phyloP scores from a whole-genome alignment of 2,113 vertebrate genomes.

The Acanthochromis polyacanthus region DNA sequence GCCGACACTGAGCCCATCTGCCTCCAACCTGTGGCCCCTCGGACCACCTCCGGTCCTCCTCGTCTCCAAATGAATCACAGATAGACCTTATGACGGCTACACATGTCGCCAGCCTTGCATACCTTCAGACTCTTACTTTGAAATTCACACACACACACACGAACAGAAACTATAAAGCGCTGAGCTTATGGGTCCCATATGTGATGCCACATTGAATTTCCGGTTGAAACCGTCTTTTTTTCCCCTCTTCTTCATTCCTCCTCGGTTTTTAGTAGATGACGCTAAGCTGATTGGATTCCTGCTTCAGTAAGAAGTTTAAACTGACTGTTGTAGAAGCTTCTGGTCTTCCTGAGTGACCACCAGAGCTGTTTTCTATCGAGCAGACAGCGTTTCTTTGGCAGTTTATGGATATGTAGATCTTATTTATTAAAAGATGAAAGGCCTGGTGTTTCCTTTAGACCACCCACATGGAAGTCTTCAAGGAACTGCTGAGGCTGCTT shows the following conservation, averaged over 20 bases:
- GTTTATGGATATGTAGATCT: no score
- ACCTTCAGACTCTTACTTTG: slow-evolving; percentile 74
- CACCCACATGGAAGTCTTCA: slow-evolving; percentile 27
- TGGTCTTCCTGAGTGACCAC: slow-evolving; percentile 13
- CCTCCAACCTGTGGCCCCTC: slow-evolving; percentile 96
- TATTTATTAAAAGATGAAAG: slow-evolving; percentile 5
- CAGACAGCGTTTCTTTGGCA: no score
- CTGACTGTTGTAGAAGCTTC: neutral
- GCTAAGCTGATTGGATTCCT: slow-evolving; percentile 88
- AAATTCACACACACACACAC: slow-evolving; percentile 51
- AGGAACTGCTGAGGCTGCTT: no score
- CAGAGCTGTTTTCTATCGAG: neutral
- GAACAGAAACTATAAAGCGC: slow-evolving; percentile 56
- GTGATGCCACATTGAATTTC: slow-evolving; percentile 98
- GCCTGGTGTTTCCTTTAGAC: slow-evolving; percentile 20
- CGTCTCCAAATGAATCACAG: slow-evolving; percentile 90
- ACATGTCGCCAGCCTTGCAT: slow-evolving; percentile 95
- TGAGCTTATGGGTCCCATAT: slow-evolving; percentile 94
- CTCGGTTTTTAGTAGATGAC: slow-evolving; percentile 86
- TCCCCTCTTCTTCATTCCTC: neutral
- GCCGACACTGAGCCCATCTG: slow-evolving; percentile 98
- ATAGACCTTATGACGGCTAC: slow-evolving; percentile 93
- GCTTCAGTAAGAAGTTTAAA: no score
- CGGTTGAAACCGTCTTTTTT: slow-evolving; percentile 88
- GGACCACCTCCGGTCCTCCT: slow-evolving; percentile 54